phyloP scores from a whole-genome alignment of 2,113 vertebrate genomes.

The Charadrius vociferus region DNA sequence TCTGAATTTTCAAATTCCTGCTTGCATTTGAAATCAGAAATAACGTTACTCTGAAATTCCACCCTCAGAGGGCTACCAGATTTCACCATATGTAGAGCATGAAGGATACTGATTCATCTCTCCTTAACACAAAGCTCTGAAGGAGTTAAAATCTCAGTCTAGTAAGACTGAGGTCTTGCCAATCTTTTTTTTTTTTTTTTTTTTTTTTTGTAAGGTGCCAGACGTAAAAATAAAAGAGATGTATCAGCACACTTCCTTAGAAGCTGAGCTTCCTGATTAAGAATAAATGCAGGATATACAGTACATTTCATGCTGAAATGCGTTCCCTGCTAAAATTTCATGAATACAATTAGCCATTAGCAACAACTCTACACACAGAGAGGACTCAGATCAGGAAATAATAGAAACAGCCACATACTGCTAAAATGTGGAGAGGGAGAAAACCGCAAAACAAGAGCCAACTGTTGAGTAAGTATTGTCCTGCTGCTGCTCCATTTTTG shows the following conservation, averaged over 20 bases:
- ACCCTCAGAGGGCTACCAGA: not conserved
- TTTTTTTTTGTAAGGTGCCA: not conserved
- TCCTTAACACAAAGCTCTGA: not conserved
- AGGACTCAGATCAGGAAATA: not conserved
- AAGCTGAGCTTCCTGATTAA: slow-evolving; percentile 31
- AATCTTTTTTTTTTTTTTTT: not conserved
- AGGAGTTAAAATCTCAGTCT: slow-evolving; percentile 21
- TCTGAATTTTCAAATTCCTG: not conserved
- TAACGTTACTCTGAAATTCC: not conserved
- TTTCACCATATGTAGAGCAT: not conserved
- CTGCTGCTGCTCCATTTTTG: not conserved
- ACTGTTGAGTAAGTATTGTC: not conserved
- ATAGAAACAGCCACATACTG: not conserved
- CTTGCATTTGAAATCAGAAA: not conserved
- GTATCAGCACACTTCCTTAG: slow-evolving; percentile 1
- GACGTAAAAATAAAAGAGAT: slow-evolving; percentile 34
- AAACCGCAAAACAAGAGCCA: not conserved
- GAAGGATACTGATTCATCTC: not conserved
- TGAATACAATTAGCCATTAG: slow-evolving; percentile 14
- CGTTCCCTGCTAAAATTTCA: not conserved
- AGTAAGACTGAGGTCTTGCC: not conserved
- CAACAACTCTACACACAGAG: not conserved
- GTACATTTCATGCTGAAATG: not conserved
- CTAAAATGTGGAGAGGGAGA: not conserved
- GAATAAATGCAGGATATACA: slow-evolving; percentile 30